phyloP scores from a whole-genome alignment of 2,797 vertebrate species.

The Sciurus carolinensis region DNA sequence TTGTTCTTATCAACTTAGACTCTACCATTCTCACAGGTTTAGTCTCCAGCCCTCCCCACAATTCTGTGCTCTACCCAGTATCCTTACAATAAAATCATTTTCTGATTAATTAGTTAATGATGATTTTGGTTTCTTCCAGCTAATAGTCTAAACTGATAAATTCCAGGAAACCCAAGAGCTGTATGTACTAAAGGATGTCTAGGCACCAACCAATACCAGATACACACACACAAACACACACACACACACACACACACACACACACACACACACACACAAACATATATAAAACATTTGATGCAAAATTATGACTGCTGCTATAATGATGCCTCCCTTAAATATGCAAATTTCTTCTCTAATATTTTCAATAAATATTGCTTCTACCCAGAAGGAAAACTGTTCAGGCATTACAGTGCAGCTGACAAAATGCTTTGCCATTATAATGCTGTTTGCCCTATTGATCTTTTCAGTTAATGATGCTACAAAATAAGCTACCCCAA shows the following conservation, averaged over 20 bases:
- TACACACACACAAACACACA: no score
- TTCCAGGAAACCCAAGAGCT: not conserved
- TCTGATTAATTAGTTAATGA: not conserved
- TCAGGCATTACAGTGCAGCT: not conserved
- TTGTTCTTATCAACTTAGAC: not conserved
- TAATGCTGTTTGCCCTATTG: not conserved
- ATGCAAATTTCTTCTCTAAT: not conserved
- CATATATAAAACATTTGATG: not conserved
- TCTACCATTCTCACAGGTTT: not conserved
- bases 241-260: no score
- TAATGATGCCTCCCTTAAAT: not conserved
- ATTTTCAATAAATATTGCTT: not conserved
- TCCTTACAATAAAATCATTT: constrained; percentile 23
- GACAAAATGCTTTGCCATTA: not conserved
- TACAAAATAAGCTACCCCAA: not conserved
- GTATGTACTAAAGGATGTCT: not conserved
- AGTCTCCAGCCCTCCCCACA: not conserved
- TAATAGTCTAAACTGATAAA: constrained; percentile 23
- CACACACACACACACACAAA: not conserved
- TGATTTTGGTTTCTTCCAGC: not conserved
- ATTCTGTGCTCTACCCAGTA: not conserved
- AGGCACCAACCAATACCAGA: not conserved
- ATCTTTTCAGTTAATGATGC: constrained; percentile 4
- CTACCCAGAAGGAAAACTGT: not conserved
- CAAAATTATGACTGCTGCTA: not conserved